Evolutionary conservation across 92 coral and sea anemone genomes (phyloP), one percentile per base, ranked within the genome.

Genomic region (Porites rus): DNA sequence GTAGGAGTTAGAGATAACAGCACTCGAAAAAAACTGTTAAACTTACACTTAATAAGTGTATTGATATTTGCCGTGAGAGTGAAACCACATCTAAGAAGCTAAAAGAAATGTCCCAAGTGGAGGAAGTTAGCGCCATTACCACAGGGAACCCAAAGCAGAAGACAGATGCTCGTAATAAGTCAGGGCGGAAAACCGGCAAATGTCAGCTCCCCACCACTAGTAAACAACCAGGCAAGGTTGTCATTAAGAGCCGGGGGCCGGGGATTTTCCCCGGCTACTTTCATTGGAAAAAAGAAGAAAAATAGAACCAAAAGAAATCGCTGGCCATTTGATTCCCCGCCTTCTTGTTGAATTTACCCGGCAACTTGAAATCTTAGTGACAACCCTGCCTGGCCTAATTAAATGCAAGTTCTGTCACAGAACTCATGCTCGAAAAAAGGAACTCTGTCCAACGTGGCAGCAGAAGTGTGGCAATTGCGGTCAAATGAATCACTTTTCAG

Each of bases 1-100:
- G 43, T 88, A 43, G 92, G 88, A 52, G 75, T 85, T n/a, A 54
- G 77, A 77, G 88, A 87, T 77, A 90, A 79, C 77, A 64, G 86
- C 74, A 58, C 79, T 28, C 75, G 89, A 9, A 51, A 92, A 92
- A 81, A 82, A 72, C 87, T 86, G 2, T 76, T 87, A 22, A 91
- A 46, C 89, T 92, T 63, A 88, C 92, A 13, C 90, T 92, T 76
- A 70, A 88, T 18, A 54, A 78, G 61, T 80, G 90, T 73, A 89
- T 88, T 59, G 88, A 89, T 62, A 80, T 90, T 20, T 79, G 88
- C 75, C 61, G 89, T 38, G 90, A 84, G 17, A 80, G 85, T 70
- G 93, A 92, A 72, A 71, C 90, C 68, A 86, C 92, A 17, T 70
- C 78, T 51, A 77, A 88, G 46, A 75, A 84, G 67, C 69, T 91